phyloP scores from a whole-genome alignment of 1,140 invertebrate species.

The Cydia pomonella region DNA sequence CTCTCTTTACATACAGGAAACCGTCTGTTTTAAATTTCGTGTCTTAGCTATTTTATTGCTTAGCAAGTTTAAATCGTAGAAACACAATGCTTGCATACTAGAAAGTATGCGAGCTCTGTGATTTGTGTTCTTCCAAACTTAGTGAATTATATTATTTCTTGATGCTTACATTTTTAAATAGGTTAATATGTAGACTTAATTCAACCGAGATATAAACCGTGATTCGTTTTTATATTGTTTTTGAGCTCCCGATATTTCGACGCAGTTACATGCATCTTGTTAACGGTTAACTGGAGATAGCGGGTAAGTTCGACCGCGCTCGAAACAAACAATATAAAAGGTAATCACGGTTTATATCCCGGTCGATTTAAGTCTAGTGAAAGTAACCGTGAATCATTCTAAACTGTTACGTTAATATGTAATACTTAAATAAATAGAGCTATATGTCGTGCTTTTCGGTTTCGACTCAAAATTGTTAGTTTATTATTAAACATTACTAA shows the following conservation, averaged over 20 bases:
- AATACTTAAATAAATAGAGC: neutral
- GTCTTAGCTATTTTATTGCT: slow-evolving; percentile 17
- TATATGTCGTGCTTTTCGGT: neutral
- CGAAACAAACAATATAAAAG: too few species aligned
- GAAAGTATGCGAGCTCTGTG: neutral
- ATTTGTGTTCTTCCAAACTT: slow-evolving; percentile 10
- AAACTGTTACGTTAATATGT: too few species aligned
- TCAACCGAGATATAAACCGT: too few species aligned
- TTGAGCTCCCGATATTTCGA: too few species aligned
- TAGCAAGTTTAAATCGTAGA: slow-evolving; percentile 20
- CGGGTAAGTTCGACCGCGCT: too few species aligned
- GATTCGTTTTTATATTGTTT: too few species aligned
- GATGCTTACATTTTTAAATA: neutral
- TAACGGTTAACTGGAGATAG: too few species aligned
- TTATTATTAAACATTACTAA: neutral
- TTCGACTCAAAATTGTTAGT: slow-evolving; percentile 1
- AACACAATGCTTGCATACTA: slow-evolving; percentile 16
- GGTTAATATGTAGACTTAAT: too few species aligned
- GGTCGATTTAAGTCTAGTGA: too few species aligned
- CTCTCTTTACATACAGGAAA: slow-evolving; percentile 20
- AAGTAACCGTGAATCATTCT: too few species aligned
- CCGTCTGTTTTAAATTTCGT: slow-evolving; percentile 19
- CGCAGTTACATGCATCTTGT: too few species aligned
- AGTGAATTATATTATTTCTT: slow-evolving; percentile 1
- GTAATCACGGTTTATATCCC: too few species aligned